Evolutionary conservation across 1,140 invertebrate species (phyloP), one percentile per base, ranked within the genome.

Genomic region (Steinernema khuongi): DNA sequence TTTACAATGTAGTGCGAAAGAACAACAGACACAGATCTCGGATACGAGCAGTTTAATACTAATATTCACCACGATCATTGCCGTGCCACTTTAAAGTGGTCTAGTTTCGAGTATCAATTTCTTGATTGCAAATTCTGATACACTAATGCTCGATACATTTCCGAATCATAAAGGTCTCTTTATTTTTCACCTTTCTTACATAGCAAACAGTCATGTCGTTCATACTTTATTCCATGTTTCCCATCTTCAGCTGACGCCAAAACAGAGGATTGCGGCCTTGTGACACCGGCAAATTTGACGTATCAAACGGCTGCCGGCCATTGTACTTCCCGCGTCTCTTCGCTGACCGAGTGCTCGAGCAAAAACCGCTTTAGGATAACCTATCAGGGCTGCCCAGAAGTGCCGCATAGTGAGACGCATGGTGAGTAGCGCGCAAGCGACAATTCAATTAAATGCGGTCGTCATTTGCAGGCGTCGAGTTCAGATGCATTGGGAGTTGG

Each of bases 401-500:
- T 60, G 50, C 50, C 50, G 50, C 50, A 60, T 60, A 60, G 50
- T 60, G 50, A 60, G 19, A 60, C 50, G 22, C 50, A 60, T 60
- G 50, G 50, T 26, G 50, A 14, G 50, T 41, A 7, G 36, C 36
- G 50, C 50, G 22, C 11, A 17, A 22, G 50, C 11, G 50, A 60
- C 11, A 60, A 60, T 60, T 60, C 50, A 60, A 60, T 60, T 60
- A 60, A 14, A 22, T 7, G 36, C 36, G 7, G 14, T 60, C 22
- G 50, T 60, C 50, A 60, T 60, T 60, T 60, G 50, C 50, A 60
- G 50, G 50, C 4, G 50, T 60, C 11, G 50, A 60, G 19, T 60
- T 60, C 50, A 60, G 22, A 60, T 60, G 50, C 50, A 60, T 60
- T 60, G 50, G 50, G 14, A 60, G 50, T 22, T 60, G 50, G 50